Percentiles rank a stretch among this genome's conserved stretches.
These are phyloP conservation scores for Fragum sueziense DNA, from an alignment of 2,888 invertebrate species.

Conservation along the genomic window DNA sequence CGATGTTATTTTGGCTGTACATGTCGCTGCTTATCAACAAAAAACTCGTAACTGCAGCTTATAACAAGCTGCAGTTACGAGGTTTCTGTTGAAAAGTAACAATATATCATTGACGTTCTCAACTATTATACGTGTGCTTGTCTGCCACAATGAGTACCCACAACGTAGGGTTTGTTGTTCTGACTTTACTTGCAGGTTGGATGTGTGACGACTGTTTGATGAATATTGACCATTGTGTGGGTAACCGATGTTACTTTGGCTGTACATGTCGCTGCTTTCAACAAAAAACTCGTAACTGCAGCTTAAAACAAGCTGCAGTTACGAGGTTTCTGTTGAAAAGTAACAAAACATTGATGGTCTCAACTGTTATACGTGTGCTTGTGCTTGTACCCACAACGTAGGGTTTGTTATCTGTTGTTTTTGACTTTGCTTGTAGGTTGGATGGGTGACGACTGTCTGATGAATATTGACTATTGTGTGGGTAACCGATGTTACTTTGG, in stretches of 20 bases:
- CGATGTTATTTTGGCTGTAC: constrained; percentile 96
- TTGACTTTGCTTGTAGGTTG: constrained; percentile 67
- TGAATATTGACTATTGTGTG: constrained; percentile 95
- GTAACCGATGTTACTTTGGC: constrained; percentile 96
- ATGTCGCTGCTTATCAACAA: too few species aligned
- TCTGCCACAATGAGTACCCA: constrained; percentile 85
- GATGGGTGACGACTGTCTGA: constrained; percentile 68
- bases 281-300: too few species aligned
- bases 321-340: too few species aligned
- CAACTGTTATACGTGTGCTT: constrained; percentile 93
- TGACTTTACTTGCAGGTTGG: constrained; percentile 68
- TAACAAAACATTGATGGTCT: constrained; percentile 94
- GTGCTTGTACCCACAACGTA: constrained; percentile 81
- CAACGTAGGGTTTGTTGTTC: not conserved
- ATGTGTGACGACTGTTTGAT: constrained; percentile 67
- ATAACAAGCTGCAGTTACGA: too few species aligned
- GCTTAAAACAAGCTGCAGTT: too few species aligned
- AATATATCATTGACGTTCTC: constrained; percentile 90
- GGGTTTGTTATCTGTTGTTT: constrained; percentile 25
- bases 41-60: too few species aligned
- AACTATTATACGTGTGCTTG: constrained; percentile 95
- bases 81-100: too few species aligned
- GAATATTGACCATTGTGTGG: too few species aligned
- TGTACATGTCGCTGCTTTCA: too few species aligned
- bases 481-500: constrained; percentile 97